phyloP scores from a whole-genome alignment of 2,113 vertebrate species.

The Chaetops frenatus region DNA sequence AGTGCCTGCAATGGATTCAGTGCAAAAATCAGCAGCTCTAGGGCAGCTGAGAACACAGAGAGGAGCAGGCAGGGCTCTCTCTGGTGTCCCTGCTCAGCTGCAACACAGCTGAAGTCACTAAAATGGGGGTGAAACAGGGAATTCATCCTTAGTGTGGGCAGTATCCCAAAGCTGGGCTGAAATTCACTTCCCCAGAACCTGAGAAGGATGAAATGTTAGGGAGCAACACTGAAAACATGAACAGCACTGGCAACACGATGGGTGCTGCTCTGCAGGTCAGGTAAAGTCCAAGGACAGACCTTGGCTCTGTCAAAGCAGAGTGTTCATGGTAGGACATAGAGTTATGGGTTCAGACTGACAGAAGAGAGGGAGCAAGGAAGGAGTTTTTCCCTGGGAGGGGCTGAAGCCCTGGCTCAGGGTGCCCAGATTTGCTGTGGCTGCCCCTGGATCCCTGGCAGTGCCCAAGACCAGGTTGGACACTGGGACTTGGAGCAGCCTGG shows the following conservation, averaged over 20 bases:
- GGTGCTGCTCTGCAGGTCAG: not conserved
- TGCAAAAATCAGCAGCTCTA: not conserved
- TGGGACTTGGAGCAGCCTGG: not conserved
- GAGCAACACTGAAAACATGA: not conserved
- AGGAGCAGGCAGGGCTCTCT: not conserved
- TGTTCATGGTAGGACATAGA: rapidly evolving
- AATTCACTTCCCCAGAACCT: not conserved
- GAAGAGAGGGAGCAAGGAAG: not conserved
- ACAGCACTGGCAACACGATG: not conserved
- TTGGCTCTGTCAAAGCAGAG: not conserved
- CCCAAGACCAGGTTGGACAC: not conserved
- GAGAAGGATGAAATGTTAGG: not conserved
- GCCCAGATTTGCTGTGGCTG: not conserved
- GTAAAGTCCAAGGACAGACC: not conserved
- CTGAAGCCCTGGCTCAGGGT: not conserved
- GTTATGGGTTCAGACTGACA: not conserved
- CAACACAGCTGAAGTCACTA: not conserved
- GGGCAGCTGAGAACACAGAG: not conserved
- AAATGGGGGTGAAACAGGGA: not conserved
- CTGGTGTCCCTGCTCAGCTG: not conserved
- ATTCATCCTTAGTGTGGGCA: not conserved
- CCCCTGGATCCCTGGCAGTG: not conserved
- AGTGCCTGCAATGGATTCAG: not conserved
- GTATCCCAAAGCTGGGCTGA: not conserved
- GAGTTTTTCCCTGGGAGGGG: not conserved